A percentile compares a stretch with the other conserved stretches of the same genome.
Evolutionary conservation across 2,113 vertebrate species (phyloP).

Genomic region (Alaudala cheleensis): DNA sequence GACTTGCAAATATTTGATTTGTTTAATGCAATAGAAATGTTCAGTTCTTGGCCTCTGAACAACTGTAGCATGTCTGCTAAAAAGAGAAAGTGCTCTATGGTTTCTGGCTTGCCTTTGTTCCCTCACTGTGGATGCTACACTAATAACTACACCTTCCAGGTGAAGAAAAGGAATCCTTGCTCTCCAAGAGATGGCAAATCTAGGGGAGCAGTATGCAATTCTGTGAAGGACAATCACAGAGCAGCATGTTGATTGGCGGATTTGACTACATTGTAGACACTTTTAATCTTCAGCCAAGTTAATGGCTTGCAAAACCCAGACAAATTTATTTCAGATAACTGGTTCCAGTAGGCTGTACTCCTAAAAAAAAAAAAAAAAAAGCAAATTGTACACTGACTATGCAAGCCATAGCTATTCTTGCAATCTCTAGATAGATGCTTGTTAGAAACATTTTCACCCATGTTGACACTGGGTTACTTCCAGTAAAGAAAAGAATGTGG

Average conservation of each 20-base stretch:
- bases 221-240: not conserved
- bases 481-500: not conserved
- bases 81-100: not conserved
- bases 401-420: not conserved
- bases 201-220: not conserved
- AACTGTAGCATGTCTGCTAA: not conserved
- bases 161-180: not conserved
- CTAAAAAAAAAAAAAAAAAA: not conserved
- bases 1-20: not conserved
- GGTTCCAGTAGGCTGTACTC: not conserved
- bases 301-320: not conserved
- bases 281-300: not conserved
- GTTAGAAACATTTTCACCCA: not conserved
- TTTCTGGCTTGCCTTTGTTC: not conserved
- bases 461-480: not conserved
- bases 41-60: slow-evolving; percentile 5
- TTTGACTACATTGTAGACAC: not conserved
- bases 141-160: not conserved
- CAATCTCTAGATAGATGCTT: not conserved
- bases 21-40: not conserved
- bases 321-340: slow-evolving; percentile 28
- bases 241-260: not conserved
- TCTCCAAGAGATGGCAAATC: not conserved
- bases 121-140: not conserved
- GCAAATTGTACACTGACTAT: not conserved